These are phyloP conservation scores for Cervus canadensis DNA, from an alignment of 2,113 vertebrate genomes.

Conservation along the genomic window DNA sequence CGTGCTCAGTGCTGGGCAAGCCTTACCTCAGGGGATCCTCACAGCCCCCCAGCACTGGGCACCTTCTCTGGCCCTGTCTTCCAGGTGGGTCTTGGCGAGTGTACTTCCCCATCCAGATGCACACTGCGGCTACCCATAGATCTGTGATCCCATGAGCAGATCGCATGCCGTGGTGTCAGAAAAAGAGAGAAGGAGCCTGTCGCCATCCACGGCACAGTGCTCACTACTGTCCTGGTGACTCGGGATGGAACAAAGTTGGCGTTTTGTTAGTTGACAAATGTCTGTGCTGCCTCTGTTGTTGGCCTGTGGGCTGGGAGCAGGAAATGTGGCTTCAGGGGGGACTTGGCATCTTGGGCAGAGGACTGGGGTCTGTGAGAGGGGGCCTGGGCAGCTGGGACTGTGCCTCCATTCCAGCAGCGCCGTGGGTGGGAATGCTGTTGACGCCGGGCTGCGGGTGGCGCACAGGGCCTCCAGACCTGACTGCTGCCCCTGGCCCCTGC, in stretches of 20 bases:
- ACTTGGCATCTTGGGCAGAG: not conserved
- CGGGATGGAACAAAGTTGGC: accelerated
- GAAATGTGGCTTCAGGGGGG: not conserved
- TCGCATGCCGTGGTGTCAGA: not conserved
- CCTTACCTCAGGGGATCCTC: not conserved
- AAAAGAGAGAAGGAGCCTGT: not conserved
- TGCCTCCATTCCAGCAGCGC: too few species aligned
- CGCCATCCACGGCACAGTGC: not conserved
- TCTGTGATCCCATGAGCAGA: not conserved
- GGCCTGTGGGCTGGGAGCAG: not conserved
- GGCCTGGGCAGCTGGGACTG: not conserved
- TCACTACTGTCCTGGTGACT: not conserved
- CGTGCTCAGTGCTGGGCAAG: not conserved
- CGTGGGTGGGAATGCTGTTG: not conserved
- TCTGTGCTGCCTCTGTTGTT: not conserved
- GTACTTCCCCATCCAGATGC: not conserved
- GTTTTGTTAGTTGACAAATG: not conserved
- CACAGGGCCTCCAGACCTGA: not conserved
- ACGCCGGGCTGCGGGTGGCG: not conserved
- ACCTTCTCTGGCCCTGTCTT: accelerated
- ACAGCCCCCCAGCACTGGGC: not conserved
- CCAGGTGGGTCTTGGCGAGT: not conserved
- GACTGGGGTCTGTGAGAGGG: not conserved
- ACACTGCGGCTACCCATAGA: accelerated
- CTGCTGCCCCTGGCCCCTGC: not conserved